These are phyloP conservation scores for Scolopax bukidnonensis DNA, from an alignment of 2,797 vertebrate species.

Conservation along the genomic window DNA sequence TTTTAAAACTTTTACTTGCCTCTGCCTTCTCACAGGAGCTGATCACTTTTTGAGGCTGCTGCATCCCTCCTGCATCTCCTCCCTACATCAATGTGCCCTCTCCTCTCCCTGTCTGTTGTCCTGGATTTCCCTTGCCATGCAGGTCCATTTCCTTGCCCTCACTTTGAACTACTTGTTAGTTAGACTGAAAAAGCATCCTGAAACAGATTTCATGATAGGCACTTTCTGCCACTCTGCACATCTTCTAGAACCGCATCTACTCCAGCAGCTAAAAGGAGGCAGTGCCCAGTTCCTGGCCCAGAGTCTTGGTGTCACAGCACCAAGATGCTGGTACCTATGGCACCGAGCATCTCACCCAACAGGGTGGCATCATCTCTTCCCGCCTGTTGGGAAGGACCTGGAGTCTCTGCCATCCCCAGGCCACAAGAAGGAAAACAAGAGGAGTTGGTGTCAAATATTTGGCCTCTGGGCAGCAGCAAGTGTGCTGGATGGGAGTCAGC, in stretches of 20 bases:
- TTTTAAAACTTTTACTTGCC: not conserved
- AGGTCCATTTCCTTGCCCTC: not conserved
- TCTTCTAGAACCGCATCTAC: not conserved
- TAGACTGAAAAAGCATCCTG: not conserved
- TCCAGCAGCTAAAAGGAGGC: not conserved
- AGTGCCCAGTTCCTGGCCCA: not conserved
- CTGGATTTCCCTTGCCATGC: not conserved
- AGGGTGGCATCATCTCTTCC: not conserved
- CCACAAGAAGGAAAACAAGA: not conserved
- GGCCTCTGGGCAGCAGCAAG: not conserved
- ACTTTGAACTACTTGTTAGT: not conserved
- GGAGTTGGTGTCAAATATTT: not conserved
- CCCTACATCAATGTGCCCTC: not conserved
- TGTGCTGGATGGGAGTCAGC: not conserved
- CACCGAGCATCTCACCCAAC: fast-evolving
- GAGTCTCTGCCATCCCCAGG: not conserved
- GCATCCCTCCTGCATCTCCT: not conserved
- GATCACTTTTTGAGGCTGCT: not conserved
- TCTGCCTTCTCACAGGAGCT: not conserved
- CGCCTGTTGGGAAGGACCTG: not conserved
- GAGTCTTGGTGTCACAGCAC: not conserved
- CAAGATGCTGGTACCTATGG: not conserved
- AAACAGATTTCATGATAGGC: not conserved
- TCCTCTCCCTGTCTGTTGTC: not conserved
- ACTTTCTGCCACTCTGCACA: not conserved